Percentiles rank a stretch among this genome's conserved stretches.
Conservation (phyloP, 2,888 invertebrate species). For the Lepidocyrtoides sp. region DNA sequence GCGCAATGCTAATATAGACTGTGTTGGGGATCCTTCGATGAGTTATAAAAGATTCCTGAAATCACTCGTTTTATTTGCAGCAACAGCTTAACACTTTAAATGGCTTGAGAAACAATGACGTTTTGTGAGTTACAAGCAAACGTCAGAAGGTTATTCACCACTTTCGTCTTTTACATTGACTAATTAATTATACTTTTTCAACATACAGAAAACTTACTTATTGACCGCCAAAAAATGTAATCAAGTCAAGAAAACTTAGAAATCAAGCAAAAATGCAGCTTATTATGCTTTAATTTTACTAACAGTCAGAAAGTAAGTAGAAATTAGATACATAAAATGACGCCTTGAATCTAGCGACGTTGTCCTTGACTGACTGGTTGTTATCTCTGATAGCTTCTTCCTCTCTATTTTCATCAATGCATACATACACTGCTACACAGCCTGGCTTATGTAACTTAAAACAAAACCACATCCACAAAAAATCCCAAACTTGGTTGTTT, state of each 20-base stretch:
- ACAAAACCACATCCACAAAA: neutral
- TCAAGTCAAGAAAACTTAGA: neutral
- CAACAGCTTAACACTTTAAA: neutral
- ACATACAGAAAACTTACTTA: too few relatives aligned
- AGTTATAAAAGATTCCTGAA: neutral
- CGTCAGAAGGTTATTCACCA: slow-evolving; percentile 30
- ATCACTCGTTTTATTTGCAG: neutral
- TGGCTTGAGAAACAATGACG: neutral
- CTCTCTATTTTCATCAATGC: neutral
- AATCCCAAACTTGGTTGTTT: neutral
- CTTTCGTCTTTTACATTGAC: too few relatives aligned
- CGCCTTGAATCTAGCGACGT: too few relatives aligned
- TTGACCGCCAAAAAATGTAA: neutral
- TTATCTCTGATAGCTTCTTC: neutral
- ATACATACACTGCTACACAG: neutral
- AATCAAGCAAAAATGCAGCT: too few relatives aligned
- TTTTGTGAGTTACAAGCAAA: neutral
- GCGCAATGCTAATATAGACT: neutral
- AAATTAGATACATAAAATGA: too few relatives aligned
- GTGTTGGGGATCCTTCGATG: neutral
- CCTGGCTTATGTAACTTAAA: too few relatives aligned
- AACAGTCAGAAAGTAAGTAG: too few relatives aligned
- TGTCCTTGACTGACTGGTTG: too few relatives aligned
- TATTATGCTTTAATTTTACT: too few relatives aligned
- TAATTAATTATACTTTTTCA: neutral